Base-by-base conservation (phyloP, 2,113 vertebrate genomes). In the Mastomys natalensis region DNA sequence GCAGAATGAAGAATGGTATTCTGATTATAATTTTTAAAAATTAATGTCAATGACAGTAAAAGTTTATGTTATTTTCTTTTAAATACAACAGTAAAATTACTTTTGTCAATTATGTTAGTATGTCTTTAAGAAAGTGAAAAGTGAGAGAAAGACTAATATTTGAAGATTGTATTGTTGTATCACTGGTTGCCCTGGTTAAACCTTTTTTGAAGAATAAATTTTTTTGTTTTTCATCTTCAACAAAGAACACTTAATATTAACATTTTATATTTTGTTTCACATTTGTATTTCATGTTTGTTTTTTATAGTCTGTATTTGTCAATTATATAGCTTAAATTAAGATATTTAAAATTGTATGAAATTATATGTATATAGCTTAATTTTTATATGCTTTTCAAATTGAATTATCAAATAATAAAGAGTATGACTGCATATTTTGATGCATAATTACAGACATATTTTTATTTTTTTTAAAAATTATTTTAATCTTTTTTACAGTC, bases 281-380 rank as follows among this genome's bases (percentile, higher is more conserved):
- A 31, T 66, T 66, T 86, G 15, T n/a, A 55, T 40, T 55, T 55
- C 64, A 26, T 86, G 60, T 51, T 62, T 62, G 45, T 89, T 45
- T 90, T 95, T 97, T 74, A 88, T 87, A 66, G 94, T 66, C 2
- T 53, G 19, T 70, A 81, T 97, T 96, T 94, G 13, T 86, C 40
- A 92, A 37, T 93, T 94, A 60, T 40, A 22, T 68, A 91, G 2
- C 34, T 89, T 96, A 91, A 93, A 53, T 93, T 45, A 95, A 92
- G 3, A 91, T 76, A 89, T 37, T 91, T 97, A 96, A 94, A 89
- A 77, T 96, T 87, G 88, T 73, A 89, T 96, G n/a, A 91, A 89
- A 84, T 95, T 81, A 53, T 93, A 53, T 95, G 70, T 91, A 45
- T 77, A 85, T 82, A 86, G 5, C 6, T 95, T 78, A 94, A 10